These are phyloP conservation scores for Octomys mimax DNA, from an alignment of 2,797 vertebrate genomes.

Conservation along the genomic window DNA sequence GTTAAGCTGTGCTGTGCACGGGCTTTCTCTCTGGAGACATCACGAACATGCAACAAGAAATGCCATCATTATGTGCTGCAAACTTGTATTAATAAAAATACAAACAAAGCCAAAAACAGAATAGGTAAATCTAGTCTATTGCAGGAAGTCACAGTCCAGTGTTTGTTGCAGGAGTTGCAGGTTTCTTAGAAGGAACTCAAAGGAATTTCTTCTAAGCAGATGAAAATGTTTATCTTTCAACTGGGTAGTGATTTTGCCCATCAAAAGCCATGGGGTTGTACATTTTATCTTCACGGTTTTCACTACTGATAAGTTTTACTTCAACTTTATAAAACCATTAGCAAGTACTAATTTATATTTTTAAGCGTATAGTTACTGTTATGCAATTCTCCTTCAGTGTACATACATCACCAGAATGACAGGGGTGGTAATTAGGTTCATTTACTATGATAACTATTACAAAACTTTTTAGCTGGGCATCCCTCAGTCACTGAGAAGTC, in stretches of 20 bases:
- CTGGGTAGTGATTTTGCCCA: background rate
- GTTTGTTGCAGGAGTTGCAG: background rate
- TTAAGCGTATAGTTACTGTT: background rate
- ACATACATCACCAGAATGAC: background rate
- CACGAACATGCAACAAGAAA: background rate
- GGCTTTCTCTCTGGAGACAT: too few relatives aligned
- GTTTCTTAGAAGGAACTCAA: background rate
- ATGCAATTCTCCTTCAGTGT: background rate
- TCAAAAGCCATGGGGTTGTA: background rate
- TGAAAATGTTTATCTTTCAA: background rate
- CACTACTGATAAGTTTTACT: background rate
- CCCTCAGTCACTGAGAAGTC: background rate
- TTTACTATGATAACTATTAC: conserved; percentile 10
- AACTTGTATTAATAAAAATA: background rate
- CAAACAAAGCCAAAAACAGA: background rate
- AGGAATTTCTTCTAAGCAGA: background rate
- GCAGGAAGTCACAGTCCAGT: background rate
- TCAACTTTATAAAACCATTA: background rate
- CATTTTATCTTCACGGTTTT: background rate
- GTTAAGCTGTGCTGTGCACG: background rate
- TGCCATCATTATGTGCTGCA: background rate
- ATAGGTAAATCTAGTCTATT: background rate
- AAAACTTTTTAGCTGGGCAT: background rate
- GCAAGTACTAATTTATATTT: background rate
- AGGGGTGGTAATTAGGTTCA: background rate